These are phyloP conservation scores for Macropodus opercularis DNA, from an alignment of 2,797 vertebrate genomes.

Conservation along the genomic window DNA sequence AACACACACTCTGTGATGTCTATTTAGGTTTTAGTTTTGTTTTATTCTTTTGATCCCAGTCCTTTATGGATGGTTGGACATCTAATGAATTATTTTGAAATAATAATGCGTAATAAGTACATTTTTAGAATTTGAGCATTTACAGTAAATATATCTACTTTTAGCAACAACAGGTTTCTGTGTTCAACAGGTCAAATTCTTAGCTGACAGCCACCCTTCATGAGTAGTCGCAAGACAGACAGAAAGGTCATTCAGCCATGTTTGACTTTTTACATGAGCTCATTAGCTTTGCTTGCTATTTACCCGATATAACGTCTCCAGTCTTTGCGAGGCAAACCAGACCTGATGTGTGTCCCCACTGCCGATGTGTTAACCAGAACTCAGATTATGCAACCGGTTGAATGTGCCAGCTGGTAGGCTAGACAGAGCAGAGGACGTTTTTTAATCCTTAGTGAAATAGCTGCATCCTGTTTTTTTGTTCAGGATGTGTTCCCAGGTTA, in stretches of 20 bases:
- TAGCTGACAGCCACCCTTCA: background rate
- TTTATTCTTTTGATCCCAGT: background rate
- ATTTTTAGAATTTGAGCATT: no score
- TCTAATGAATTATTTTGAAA: background rate
- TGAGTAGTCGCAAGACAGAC: background rate
- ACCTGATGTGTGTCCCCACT: conserved; percentile 30
- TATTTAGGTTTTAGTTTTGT: background rate
- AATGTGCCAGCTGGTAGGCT: conserved; percentile 71
- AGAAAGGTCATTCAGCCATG: background rate
- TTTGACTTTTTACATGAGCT: background rate
- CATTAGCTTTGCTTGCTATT: conserved; percentile 15
- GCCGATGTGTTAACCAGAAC: conserved; percentile 40
- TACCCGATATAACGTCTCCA: conserved; percentile 6
- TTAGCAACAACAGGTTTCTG: background rate
- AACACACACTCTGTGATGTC: background rate
- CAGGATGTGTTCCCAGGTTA: background rate
- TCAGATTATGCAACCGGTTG: conserved; percentile 67
- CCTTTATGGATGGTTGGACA: background rate
- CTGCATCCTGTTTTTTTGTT: background rate
- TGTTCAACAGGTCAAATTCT: background rate
- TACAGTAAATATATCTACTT: no score
- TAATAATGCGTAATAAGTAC: no score
- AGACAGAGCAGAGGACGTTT: conserved; percentile 56
- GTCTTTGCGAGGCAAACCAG: conserved; percentile 10
- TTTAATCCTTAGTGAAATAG: conserved; percentile 58